Conservation (phyloP, 1,140 invertebrate genomes). For the Thaumetopoea pityocampa region DNA sequence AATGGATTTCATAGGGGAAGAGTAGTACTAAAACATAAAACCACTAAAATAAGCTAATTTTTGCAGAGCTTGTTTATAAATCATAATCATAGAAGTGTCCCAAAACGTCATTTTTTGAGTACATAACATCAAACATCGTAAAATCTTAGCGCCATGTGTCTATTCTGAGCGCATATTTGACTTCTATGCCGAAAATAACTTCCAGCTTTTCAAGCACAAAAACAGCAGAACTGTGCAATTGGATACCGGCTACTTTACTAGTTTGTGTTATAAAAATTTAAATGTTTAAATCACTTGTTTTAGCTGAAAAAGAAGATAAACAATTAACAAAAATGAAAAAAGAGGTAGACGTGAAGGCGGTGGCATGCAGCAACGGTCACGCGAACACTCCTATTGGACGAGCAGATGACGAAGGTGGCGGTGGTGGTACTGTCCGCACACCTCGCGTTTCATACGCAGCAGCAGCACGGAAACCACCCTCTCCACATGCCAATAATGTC, state of each 20-base stretch:
- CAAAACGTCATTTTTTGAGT: too few species aligned
- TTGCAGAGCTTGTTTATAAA: too few species aligned
- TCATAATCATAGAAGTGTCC: too few species aligned
- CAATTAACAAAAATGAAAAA: conserved; percentile 59
- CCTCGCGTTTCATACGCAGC: conserved; percentile 65
- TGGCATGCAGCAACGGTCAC: conserved; percentile 58
- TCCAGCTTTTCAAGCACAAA: too few species aligned
- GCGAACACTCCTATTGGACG: conserved; percentile 57
- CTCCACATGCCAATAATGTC: conserved; percentile 44
- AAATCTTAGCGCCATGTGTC: too few species aligned
- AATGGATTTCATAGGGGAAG: too few species aligned
- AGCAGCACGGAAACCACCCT: conserved; percentile 58
- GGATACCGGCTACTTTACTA: conserved; percentile 3
- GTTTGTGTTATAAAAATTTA: conserved; percentile 3
- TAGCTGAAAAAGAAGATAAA: conserved; percentile 57
- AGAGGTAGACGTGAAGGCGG: conserved; percentile 41
- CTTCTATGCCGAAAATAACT: too few species aligned
- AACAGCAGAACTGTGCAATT: background rate
- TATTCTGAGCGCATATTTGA: too few species aligned
- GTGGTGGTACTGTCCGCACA: conserved; percentile 37
- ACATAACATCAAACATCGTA: too few species aligned
- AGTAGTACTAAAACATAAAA: too few species aligned
- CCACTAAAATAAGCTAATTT: too few species aligned
- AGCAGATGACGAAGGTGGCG: conserved; percentile 62
- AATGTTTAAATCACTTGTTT: conserved; percentile 30